Evolutionary conservation across 2,797 vertebrate species (phyloP), one percentile per base, ranked within the genome.

Genomic region (Botia almorhae): DNA sequence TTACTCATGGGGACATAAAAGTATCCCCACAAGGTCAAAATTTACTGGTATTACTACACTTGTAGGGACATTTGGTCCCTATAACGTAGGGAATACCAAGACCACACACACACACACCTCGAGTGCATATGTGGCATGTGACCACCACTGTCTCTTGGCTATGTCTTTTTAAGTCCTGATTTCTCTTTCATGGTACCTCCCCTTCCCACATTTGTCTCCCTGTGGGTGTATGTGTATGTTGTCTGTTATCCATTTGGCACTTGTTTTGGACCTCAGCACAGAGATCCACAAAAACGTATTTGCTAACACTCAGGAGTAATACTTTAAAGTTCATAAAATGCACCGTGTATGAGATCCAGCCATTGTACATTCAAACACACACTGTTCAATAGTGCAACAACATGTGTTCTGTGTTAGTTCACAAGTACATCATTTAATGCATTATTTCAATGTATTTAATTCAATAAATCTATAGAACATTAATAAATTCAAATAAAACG

Each of bases 181-280:
- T 67, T 76, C 74, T 76, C 63, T 17, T 67, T 55, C 36, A 51
- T 23, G 61, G 60, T 63, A 43, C 19, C 29, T 39, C 39, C 53
- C 13, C 7, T 43, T 76, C 26, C 29, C 23, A 53, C 29, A 53
- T 75, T 23, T 53, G 61, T 53, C 50, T 67, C 50, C 33, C 51
- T 56, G 36, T 0, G 73, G 76, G 67, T 74, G 63, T 81, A 81
- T 83, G 29, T 77, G 74, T 83, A 83, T 85, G 78, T 84, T 61
- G 58, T 55, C 64, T 69, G 69, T 65, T 73, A 64, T 77, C 56
- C 50, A 56, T 50, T 81, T 81, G 69, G 78, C 71, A 53, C 61
- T 61, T 48, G 26, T 74, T 74, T 56, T 36, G 26, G 46, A 56
- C 46, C 72, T 7, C 58, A 11, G 13, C 60, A 73, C 11, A 51